These are phyloP conservation scores for Ischnura elegans DNA, from an alignment of 2,888 invertebrate species.

Conservation along the genomic window DNA sequence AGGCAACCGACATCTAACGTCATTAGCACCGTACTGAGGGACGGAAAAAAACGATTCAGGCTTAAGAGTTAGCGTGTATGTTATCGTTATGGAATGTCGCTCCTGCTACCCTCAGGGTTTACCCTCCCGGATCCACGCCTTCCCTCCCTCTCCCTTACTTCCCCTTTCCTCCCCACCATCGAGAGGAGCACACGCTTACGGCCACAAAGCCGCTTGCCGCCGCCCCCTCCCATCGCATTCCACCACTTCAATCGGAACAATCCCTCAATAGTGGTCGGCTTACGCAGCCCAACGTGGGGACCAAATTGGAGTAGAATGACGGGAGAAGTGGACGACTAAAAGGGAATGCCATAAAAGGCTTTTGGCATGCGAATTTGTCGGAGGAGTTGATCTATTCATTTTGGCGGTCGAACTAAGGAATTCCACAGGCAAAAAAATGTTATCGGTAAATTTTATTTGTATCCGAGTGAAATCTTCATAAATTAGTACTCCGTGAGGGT, in stretches of 20 bases:
- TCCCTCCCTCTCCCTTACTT: not conserved
- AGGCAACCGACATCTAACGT: not conserved
- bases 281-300: not conserved
- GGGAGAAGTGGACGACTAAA: not conserved
- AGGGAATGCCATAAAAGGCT: not conserved
- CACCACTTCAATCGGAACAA: not conserved
- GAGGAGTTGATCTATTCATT: not conserved
- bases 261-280: not conserved
- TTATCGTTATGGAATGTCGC: constrained; percentile 37
- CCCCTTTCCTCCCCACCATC: not conserved
- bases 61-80: not conserved
- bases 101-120: not conserved
- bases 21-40: not conserved
- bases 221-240: not conserved
- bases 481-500: too few species aligned
- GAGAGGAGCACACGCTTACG: not conserved
- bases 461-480: too few species aligned
- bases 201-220: not conserved
- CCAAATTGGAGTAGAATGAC: not conserved
- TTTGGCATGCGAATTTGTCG: not conserved
- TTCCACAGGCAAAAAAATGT: too few species aligned
- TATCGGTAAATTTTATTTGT: too few species aligned
- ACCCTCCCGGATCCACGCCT: not conserved
- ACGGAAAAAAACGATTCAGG: not conserved
- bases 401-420: not conserved